Base-by-base conservation (phyloP, 1,140 invertebrate genomes). In the Andrena cerasifolii region DNA sequence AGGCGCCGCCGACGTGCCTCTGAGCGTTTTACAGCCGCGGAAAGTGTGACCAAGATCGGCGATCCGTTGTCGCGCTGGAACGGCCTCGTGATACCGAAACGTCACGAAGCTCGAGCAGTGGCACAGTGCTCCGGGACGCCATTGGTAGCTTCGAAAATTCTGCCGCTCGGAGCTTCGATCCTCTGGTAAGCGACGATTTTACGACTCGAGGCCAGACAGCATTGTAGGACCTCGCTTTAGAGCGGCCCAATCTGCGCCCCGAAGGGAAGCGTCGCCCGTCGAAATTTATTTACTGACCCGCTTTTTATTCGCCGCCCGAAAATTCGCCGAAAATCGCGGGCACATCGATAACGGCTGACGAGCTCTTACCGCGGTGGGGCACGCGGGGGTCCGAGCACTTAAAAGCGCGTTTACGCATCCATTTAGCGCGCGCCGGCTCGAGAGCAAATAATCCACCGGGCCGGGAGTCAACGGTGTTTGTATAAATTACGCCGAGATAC, bases 21-120 rank as follows among this genome's bases (percentile, higher is more conserved):
- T 61, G 26, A 12, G 63, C 53, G 14, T 49, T 81, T 71, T 51
- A 67, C 72, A 63, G 49, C 62, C 73, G 62, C 28, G 43, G 80
- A 63, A 71, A 70, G 43, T 51, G 10, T 7, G 61, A 66, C 65
- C 59, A 45, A 26, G 54, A 82, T 66, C 65, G 65, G 10, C 80
- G 66, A 74, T 74, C 45, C 67, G 45, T 58, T 78, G 62, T n/a
- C 68, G 47, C 47, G 40, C 54, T 24, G 56, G 54, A 33, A 12
- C 58, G 28, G 51, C 3, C 58, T 26, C 16, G 47, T 79, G 70
- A 66, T 26, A 61, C 51, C 58, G 51, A 74, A 51, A 56, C 45
- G 14, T 59, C 51, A n/a, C 40, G 4, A 5, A 26, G n/a, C 59
- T 3, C 47, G 18, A n/a, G 18, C 2, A 28, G 10, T 12, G 40